Conservation (phyloP, 2,888 invertebrate species). For the Cenopis cana region DNA sequence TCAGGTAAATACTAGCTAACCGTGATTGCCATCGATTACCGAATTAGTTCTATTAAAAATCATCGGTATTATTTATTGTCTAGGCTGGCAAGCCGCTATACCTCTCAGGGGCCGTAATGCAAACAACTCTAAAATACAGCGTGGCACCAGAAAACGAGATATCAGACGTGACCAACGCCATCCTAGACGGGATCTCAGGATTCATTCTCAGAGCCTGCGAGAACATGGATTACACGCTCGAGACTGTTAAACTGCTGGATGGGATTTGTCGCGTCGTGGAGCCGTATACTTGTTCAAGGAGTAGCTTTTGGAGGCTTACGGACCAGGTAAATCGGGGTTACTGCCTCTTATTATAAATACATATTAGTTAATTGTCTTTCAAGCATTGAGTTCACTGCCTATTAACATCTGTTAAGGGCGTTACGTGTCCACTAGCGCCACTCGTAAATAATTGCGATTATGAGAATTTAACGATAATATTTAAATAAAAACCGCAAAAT, state of each 20-base stretch:
- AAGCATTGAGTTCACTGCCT: too few relatives aligned
- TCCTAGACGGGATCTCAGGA: constrained; percentile 69
- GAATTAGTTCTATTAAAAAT: too few relatives aligned
- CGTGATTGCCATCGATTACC: too few relatives aligned
- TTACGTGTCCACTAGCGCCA: too few relatives aligned
- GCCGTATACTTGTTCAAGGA: constrained; percentile 57
- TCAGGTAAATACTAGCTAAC: too few relatives aligned
- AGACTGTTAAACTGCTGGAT: constrained; percentile 59
- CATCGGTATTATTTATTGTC: constrained; percentile 31
- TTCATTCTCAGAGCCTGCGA: constrained; percentile 60
- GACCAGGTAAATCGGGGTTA: constrained; percentile 55
- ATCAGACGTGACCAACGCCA: constrained; percentile 64
- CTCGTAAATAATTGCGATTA: too few relatives aligned
- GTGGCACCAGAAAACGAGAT: constrained; percentile 55
- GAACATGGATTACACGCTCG: constrained; percentile 52
- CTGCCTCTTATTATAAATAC: too few relatives aligned
- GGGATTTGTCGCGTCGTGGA: constrained; percentile 63
- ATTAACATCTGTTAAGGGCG: too few relatives aligned
- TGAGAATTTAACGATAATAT: too few relatives aligned
- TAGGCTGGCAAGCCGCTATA: constrained; percentile 71
- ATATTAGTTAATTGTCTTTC: neutral
- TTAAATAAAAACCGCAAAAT: too few relatives aligned
- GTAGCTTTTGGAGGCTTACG: constrained; percentile 58
- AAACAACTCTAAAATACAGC: constrained; percentile 53
- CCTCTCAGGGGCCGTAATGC: constrained; percentile 66